Evolutionary conservation across 1,140 invertebrate genomes (phyloP), one percentile per base, ranked within the genome.

Genomic region (Drosophila sucinea): DNA sequence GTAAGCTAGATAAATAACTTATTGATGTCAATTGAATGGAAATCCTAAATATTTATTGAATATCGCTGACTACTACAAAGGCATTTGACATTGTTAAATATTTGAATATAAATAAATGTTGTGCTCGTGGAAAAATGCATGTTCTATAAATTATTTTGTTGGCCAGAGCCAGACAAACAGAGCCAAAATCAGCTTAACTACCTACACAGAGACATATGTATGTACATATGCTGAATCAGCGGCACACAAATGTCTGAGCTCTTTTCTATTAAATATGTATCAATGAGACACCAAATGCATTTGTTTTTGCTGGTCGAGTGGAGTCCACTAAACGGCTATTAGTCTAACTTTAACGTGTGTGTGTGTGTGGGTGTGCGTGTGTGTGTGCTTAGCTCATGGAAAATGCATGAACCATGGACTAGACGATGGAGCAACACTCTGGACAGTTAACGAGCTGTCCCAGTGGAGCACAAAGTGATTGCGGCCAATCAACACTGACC

Each of bases 301-400:
- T 78, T 77, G 62, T 77, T 77, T 71, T 55, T 67, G 75, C 62
- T 58, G 47, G 63, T 66, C 54, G 47, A 69, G 57, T 55, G 38
- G 60, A 72, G 82, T 83, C 67, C 79, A 83, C 83, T 89, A 87
- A 87, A 87, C 83, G 84, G 67, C 83, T 83, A 81, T 87, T 83
- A 89, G 84, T 64, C 63, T 72, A 70, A 70, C 66, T 67, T 77
- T 47, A 61, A 44, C 27, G 33, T 66, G n/a, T 56, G 33, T 54
- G 32, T 10, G 17, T 64, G 55, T 60, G 72, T 47, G 56, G 41
- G 66, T 77, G 58, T 57, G 62, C 71, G 71, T 64, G 60, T 58
- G 58, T 41, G 44, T 67, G 40, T 44, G 58, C 29, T 57, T 58
- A 44, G 64, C 70, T 87, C 83, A 86, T 86, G 84, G 76, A 86